Percentiles rank a stretch among this genome's conserved stretches.
Evolutionary conservation across 2,888 invertebrate species (phyloP).

Genomic region (Stenurella melanura): DNA sequence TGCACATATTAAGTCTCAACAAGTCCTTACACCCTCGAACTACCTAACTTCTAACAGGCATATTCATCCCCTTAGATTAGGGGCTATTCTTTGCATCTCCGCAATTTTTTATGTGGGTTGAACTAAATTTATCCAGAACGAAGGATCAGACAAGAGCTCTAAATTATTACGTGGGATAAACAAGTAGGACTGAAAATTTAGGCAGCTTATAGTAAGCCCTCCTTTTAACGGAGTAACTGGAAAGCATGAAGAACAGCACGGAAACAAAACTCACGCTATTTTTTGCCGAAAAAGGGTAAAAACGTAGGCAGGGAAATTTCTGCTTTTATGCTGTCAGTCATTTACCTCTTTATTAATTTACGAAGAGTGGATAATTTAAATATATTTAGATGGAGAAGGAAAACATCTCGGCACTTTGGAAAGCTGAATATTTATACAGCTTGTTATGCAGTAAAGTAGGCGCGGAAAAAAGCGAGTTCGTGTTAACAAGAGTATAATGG

Average conservation of each 20-base stretch:
- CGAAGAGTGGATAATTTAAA: slow-evolving; percentile 6
- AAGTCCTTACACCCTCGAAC: slow-evolving; percentile 10
- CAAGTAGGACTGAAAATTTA: slow-evolving; percentile 37
- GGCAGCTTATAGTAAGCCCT: slow-evolving; percentile 36
- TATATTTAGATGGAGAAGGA: neutral
- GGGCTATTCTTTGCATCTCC: slow-evolving; percentile 1
- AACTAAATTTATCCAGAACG: slow-evolving; percentile 34
- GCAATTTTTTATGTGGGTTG: slow-evolving; percentile 31
- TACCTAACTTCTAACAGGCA: slow-evolving; percentile 23
- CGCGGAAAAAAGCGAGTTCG: neutral
- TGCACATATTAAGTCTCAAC: slow-evolving; percentile 14
- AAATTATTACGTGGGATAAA: slow-evolving; percentile 35
- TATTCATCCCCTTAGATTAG: slow-evolving; percentile 22
- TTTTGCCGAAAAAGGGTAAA: slow-evolving; percentile 17
- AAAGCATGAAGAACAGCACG: slow-evolving; percentile 24
- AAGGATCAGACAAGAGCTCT: slow-evolving; percentile 38
- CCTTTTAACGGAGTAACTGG: slow-evolving; percentile 28
- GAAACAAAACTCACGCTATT: slow-evolving; percentile 22
- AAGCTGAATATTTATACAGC: neutral
- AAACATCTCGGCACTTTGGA: neutral
- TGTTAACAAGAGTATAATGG: too few relatives aligned
- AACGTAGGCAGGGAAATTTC: slow-evolving; percentile 3
- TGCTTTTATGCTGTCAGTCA: slow-evolving; percentile 18
- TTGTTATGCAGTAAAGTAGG: neutral
- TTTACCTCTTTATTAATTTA: slow-evolving; percentile 15